Evolutionary conservation across 2,113 vertebrate species (phyloP), one percentile per base, ranked within the genome.

Genomic region (Myotis davidii): DNA sequence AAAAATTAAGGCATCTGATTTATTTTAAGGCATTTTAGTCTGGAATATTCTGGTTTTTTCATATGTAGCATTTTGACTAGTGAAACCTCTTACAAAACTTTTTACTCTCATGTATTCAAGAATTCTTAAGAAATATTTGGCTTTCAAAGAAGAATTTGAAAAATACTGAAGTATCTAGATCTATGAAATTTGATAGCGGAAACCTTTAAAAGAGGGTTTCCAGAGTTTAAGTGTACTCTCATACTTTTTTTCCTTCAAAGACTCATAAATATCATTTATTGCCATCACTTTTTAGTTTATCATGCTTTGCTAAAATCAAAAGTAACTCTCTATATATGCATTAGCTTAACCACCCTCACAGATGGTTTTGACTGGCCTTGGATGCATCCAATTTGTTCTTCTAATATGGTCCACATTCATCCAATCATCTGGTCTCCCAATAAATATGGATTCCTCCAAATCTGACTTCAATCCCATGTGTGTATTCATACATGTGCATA

Each of bases 111-210:
- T 65, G 8, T 27, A 88, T 32, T 92, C 42, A 72, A 78, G 8
- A 59, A 78, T 88, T 95, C 25, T 73, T 83, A 32, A 88, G 17
- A 79, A 76, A 88, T 34, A 13, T 56, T 88, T 81, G 42, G 6
- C 76, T 89, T 94, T 92, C 61, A 27, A 4, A 82, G 37, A 76
- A 76, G 34, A 84, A 82, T 91, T 16, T 95, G n/a, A 90, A 90
- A 94, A 79, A 45, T 39, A 27, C 11, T 74, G 10, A 87, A 78
- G n/a, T 61, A 67, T 59, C 59, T 29, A 73, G 76, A 72, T 21
- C 25, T 52, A 37, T 42, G 37, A 69, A 86, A n/a, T 59, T 92
- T 88, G 39, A 56, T 34, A 79, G 17, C 83, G 23, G 48, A 88
- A 84, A 81, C 34, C 14, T 59, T 74, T 94, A 72, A 25, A 95